These are phyloP conservation scores for Aphaenogaster rudis DNA, from an alignment of 1,140 invertebrate genomes.

Conservation along the genomic window DNA sequence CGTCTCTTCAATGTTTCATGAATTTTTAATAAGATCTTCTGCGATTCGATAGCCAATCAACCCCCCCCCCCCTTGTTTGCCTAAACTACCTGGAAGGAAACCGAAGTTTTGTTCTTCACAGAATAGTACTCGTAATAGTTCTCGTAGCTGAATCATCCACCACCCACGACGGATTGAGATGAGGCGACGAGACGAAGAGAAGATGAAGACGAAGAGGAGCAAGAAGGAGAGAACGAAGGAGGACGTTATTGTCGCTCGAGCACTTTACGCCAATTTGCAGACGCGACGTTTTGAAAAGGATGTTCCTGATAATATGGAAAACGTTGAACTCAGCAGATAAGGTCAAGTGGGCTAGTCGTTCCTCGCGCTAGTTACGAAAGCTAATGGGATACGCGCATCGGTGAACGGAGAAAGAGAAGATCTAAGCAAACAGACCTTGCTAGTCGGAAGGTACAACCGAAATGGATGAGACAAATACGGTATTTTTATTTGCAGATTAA, in stretches of 20 bases:
- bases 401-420: background rate
- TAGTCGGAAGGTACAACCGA: background rate
- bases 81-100: background rate
- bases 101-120: slow-evolving; percentile 22
- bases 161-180: slow-evolving; percentile 55
- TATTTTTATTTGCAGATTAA: slow-evolving; percentile 16
- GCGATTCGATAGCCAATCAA: background rate
- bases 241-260: slow-evolving; percentile 60
- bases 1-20: background rate
- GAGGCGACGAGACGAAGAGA: slow-evolving; percentile 24
- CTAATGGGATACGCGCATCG: slow-evolving; percentile 40
- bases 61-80: background rate
- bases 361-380: slow-evolving; percentile 39
- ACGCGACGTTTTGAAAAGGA: slow-evolving; percentile 79
- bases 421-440: background rate
- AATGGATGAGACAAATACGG: slow-evolving; percentile 19
- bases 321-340: slow-evolving; percentile 70
- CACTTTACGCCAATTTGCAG: slow-evolving; percentile 81
- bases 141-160: slow-evolving; percentile 70
- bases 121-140: slow-evolving; percentile 48
- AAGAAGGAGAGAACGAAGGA: slow-evolving; percentile 26
- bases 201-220: slow-evolving; percentile 23
- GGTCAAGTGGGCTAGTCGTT: slow-evolving; percentile 63
- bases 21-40: background rate
- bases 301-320: slow-evolving; percentile 80